Conservation (phyloP, 2,113 vertebrate genomes). For the Sylvia atricapilla region DNA sequence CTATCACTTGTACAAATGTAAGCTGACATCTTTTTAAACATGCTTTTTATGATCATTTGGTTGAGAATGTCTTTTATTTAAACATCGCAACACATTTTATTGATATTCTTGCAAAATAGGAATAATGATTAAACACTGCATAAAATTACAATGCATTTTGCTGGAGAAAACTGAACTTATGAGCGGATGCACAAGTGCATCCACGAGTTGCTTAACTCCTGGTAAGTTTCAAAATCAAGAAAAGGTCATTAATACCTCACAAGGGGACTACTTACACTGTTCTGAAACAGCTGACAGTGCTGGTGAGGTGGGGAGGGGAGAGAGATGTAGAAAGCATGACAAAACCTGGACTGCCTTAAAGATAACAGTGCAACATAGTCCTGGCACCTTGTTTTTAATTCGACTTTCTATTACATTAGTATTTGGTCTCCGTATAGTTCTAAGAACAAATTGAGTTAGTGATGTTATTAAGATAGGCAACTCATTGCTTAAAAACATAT, state of each 20-base stretch:
- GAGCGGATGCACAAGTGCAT: background rate
- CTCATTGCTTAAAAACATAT: background rate
- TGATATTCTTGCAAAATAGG: conserved; percentile 65
- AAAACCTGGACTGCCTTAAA: background rate
- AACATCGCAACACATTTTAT: conserved; percentile 49
- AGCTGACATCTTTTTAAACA: conserved; percentile 68
- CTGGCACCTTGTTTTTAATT: background rate
- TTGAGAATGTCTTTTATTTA: conserved; percentile 69
- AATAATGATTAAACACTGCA: conserved; percentile 55
- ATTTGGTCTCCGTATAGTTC: background rate
- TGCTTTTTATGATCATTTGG: conserved; percentile 52
- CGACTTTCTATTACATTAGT: background rate
- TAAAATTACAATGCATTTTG: conserved; percentile 47
- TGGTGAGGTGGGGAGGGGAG: background rate
- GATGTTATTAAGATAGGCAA: background rate
- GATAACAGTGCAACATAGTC: background rate
- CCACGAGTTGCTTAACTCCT: background rate
- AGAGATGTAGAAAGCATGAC: background rate
- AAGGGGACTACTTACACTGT: background rate
- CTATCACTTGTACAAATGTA: conserved; percentile 57
- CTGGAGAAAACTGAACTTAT: conserved; percentile 41
- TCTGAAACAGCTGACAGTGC: background rate
- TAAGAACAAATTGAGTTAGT: background rate
- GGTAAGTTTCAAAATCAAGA: conserved; percentile 43
- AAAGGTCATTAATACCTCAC: background rate